Conservation (phyloP, 2,797 vertebrate genomes). For the Muraenolepis orangiensis region DNA sequence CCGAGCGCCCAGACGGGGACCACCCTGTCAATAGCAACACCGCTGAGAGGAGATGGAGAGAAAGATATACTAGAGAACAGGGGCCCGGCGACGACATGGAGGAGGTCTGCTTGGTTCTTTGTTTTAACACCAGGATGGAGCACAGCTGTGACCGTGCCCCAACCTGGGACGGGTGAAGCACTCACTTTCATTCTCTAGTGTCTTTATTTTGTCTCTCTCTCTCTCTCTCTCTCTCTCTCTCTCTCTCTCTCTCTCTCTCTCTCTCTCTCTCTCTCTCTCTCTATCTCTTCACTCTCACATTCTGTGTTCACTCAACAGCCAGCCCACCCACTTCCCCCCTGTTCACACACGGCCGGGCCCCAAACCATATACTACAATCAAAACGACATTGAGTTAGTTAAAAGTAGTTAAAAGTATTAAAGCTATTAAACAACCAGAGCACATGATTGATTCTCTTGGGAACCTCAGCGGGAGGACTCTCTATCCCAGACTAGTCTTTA, state of each 20-base stretch:
- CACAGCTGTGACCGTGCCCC: constrained; percentile 12
- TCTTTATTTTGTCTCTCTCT: background rate
- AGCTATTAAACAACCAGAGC: no score
- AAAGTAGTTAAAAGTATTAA: no score
- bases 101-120: no score
- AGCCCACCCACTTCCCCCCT: no score
- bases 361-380: no score
- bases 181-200: background rate
- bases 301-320: no score
- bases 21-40: background rate
- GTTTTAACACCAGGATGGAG: background rate
- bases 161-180: background rate
- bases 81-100: background rate
- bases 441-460: no score
- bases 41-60: background rate
- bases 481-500: no score
- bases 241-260: background rate
- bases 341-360: no score
- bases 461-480: no score
- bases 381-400: no score
- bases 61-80: background rate
- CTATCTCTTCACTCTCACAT: no score
- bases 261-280: background rate
- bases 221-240: background rate
- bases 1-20: background rate